Base-by-base conservation (phyloP, 2,888 invertebrate genomes). In the Pachycephus smyrnensis region DNA sequence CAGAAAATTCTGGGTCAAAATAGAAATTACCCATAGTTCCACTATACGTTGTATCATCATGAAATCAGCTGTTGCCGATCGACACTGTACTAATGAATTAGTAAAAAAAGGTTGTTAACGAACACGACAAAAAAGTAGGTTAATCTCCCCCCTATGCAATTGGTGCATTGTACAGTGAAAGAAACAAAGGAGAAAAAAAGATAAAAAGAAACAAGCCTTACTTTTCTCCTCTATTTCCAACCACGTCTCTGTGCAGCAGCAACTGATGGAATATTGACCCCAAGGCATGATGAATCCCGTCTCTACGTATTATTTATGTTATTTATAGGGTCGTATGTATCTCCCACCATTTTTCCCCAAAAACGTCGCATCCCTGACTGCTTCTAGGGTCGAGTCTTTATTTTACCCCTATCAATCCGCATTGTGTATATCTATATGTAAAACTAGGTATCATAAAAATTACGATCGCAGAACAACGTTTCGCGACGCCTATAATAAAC, bases 281-380 rank as follows among this genome's bases (percentile, higher is more conserved):
- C 69, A 73, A 79, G 75, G 55, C 76, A 69, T 68, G 33, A 11
- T 68, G 23, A 40, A 74, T 73, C 69, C 71, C 69, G 73, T 32
- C 78, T 55, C 37, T 37, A 79, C 75, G 79, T 75, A 80, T 82
- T 80, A 82, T 82, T 82, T 77, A 79, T 82, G 75, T 82, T 76
- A 81, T 82, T 79, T 73, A 71, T 55, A 55, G 40, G 40, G 15
- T 23, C 1, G 40, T 15, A 37, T 37, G 4, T 37, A 15, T 37
- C 4, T 37, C 6, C 9, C 40, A 40, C 23, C 15, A 15, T 40
- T 40, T 40, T 37, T 23, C 1, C 23, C 0, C 6, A 4, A 55
- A 23, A 55, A 55, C 1, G 23, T 35, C 35, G 0, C 6, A 55
- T 55, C 40, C 9, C 2, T 4, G 15, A 4, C 23, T 15, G 9